phyloP scores from a whole-genome alignment of 2,797 vertebrate genomes.

The Megaceryle alcyon region DNA sequence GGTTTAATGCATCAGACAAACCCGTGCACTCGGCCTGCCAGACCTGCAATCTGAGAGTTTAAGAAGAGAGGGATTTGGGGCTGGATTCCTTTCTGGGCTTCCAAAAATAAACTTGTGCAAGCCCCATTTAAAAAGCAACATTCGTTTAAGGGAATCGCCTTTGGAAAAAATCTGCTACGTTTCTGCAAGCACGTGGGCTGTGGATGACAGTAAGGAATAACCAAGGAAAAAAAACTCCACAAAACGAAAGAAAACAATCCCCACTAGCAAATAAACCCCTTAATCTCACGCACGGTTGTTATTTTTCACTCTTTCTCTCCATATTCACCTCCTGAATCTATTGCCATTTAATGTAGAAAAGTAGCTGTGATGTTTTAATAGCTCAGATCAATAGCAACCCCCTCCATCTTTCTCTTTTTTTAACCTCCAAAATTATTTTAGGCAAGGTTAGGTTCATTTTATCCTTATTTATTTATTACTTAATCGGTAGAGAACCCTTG shows the following conservation, averaged over 20 bases:
- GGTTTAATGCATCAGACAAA: conserved; percentile 50
- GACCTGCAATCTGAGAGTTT: conserved; percentile 65
- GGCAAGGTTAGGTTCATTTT: conserved; percentile 24
- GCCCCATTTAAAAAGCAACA: background rate
- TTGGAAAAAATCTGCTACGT: background rate
- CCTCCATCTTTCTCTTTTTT: conserved; percentile 26
- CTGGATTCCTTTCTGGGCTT: conserved; percentile 69
- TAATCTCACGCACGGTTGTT: background rate
- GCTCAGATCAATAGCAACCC: conserved; percentile 10
- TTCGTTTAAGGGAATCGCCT: background rate
- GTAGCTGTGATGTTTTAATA: background rate
- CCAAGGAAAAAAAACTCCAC: background rate
- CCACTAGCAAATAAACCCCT: background rate
- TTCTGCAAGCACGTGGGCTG: background rate
- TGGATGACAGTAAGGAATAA: background rate
- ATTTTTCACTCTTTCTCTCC: conserved; percentile 26
- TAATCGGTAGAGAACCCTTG: conserved; percentile 54
- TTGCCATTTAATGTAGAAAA: background rate
- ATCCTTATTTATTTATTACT: conserved; percentile 68
- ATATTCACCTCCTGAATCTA: background rate
- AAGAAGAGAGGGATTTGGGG: conserved; percentile 59
- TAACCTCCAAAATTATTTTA: conserved; percentile 65
- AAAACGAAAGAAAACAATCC: background rate
- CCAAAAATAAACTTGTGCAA: conserved; percentile 70
- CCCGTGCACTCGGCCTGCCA: conserved; percentile 1